A percentile compares a stretch with the other conserved stretches of the same genome.
These are phyloP conservation scores for Caenorhabditis virilis DNA, from an alignment of 2,888 invertebrate genomes.

Conservation along the genomic window DNA sequence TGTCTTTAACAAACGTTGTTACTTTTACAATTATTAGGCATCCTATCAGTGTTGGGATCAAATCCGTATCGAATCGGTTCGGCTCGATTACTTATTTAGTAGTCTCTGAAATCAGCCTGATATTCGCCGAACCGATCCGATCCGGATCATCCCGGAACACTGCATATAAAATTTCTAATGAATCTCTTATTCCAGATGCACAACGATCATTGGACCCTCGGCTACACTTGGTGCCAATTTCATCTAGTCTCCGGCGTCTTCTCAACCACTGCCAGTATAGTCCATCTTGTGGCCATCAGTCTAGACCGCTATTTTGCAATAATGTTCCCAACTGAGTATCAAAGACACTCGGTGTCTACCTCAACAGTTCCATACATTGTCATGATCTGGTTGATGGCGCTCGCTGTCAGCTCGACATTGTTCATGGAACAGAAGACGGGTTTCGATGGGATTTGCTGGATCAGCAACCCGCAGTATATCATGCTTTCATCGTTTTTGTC, in stretches of 20 bases:
- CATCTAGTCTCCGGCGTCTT: conserved; percentile 56
- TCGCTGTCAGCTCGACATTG: conserved; percentile 50
- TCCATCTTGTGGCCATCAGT: conserved; percentile 60
- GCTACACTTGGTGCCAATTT: conserved; percentile 52
- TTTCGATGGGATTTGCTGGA: conserved; percentile 52
- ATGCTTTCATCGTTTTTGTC: conserved; percentile 54
- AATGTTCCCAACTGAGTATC: conserved; percentile 62
- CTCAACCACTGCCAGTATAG: conserved; percentile 60
- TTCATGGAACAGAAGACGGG: conserved; percentile 47
- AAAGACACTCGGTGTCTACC: conserved; percentile 55
- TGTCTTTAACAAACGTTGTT: no score
- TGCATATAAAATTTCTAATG: no score
- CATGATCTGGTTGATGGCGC: conserved; percentile 58
- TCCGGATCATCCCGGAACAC: no score
- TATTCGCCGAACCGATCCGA: no score
- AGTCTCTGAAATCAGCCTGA: no score
- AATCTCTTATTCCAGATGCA: conserved; percentile 52
- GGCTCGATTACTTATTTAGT: no score
- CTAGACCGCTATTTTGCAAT: conserved; percentile 62
- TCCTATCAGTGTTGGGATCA: no score
- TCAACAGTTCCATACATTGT: conserved; percentile 50
- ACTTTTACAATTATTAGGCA: no score
- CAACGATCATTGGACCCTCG: conserved; percentile 54
- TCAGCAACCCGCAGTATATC: conserved; percentile 59
- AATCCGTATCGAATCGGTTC: no score